Evolutionary conservation across 2,797 vertebrate genomes (phyloP), one percentile per base, ranked within the genome.

Genomic region (Acestrorhynchus altus): DNA sequence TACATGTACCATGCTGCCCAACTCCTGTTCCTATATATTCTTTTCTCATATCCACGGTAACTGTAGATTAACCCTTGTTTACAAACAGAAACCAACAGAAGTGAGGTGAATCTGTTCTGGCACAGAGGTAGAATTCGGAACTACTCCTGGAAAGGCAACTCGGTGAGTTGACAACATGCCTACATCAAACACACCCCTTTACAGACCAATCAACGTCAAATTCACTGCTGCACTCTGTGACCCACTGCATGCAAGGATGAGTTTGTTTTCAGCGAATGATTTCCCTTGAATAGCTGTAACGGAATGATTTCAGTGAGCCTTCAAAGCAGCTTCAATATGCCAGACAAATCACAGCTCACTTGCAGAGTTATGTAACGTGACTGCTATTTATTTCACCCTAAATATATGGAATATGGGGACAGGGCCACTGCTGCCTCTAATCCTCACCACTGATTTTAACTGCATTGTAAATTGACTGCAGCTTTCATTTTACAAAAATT

Each of bases 381-480:
- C 9, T 22, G 52, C 22, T 11, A 0, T 54, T 4, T 22, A 52
- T 52, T 52, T 52, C 49, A 54, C 22, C 52, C 6, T 51, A 20
- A 24, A 20, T 22, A 22, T 42, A 8, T 63, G n/a, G n/a, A 12
- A n/a, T 20, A 20, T 3, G n/a, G 12, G n/a, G 28, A 40, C 18
- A 20, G n/a, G 18, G 60, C 35, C 7, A 13, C 61, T 22, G 39
- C 8, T 24, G 8, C 31, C 31, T 35, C 11, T 65, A 65, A 65
- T 65, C 63, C 61, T 65, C 20, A 31, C 39, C 40, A 31, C 63
- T 13, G 12, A 65, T 24, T 66, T 66, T n/a, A 44, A 16, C 40
- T 66, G 11, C 42, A 13, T 16, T 47, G 12, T 47, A 47, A 16
- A 13, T 31, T 31, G 56, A 59, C 56, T 61, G 5, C 60, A 63